Conservation (phyloP, 2,888 invertebrate genomes). For the Glyphotaelius pellucidus region DNA sequence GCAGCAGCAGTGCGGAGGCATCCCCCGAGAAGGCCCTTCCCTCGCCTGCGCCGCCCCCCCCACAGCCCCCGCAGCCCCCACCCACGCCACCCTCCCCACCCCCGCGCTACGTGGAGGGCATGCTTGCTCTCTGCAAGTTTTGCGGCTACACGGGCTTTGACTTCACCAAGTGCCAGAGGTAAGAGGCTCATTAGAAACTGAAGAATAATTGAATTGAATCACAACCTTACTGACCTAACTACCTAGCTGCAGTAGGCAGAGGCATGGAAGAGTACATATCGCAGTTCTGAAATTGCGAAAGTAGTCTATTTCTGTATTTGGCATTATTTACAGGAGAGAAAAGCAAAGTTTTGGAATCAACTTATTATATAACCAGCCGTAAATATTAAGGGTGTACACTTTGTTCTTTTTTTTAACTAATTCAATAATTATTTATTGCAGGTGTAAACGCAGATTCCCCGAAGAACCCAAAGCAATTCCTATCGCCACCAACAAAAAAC, state of each 20-base stretch:
- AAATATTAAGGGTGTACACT: not conserved
- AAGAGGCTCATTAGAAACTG: slow-evolving; percentile 45
- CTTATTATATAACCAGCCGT: too few relatives aligned
- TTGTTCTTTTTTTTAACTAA: not conserved
- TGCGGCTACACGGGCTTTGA: slow-evolving; percentile 90
- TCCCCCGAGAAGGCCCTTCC: slow-evolving; percentile 60
- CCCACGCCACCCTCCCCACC: slow-evolving; percentile 79
- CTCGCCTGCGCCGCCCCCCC: slow-evolving; percentile 48
- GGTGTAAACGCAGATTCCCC: slow-evolving; percentile 84
- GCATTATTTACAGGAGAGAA: too few relatives aligned
- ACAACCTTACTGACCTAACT: not conserved
- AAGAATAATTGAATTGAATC: not conserved
- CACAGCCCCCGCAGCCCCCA: slow-evolving; percentile 74
- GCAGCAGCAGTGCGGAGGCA: slow-evolving; percentile 54
- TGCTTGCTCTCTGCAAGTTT: slow-evolving; percentile 86
- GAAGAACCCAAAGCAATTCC: slow-evolving; percentile 83
- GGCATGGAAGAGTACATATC: not conserved
- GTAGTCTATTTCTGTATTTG: too few relatives aligned
- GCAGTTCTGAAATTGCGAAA: too few relatives aligned
- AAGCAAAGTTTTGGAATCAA: too few relatives aligned
- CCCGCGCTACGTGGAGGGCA: slow-evolving; percentile 83
- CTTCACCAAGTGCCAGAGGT: slow-evolving; percentile 87
- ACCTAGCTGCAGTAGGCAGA: not conserved
- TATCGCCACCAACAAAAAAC: slow-evolving; percentile 74
- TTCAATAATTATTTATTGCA: slow-evolving; percentile 67